Evolutionary conservation across 2,797 vertebrate species (phyloP), one percentile per base, ranked within the genome.

Genomic region (Gallinago solitaria): DNA sequence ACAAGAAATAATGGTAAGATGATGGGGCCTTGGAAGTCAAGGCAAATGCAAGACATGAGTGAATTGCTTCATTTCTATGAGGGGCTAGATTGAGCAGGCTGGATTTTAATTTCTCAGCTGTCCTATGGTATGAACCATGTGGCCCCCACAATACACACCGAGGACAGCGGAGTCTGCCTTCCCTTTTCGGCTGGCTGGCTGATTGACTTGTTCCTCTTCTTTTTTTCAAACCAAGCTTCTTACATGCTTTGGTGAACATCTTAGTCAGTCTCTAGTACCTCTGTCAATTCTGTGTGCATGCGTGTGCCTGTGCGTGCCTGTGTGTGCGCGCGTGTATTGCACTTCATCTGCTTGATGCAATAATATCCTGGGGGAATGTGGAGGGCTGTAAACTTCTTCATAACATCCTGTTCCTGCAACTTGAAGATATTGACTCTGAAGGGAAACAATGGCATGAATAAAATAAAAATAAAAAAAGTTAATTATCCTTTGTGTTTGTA

Each of bases 401-500:
- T 94, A 97, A 96, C 97, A 91, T 95, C 95, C 79, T 82, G 89
- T 95, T 97, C 96, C 98, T 98, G 98, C 97, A 97, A 98, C 97
- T 91, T 83, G 91, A 92, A 98, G 98, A 98, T 98, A 98, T 97
- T 97, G 98, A 97, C 97, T 98, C 96, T 19, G 89, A 95, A 97
- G 97, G 96, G 97, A 98, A 98, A 98, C 98, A 98, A 98, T 98
- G 97, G 97, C 98, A 97, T 95, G 98, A 98, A 98, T 98, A 98
- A 98, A 98, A 98, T 98, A 98, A 98, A 98, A 98, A 98, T 98
- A 98, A 98, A 97, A 98, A 98, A 98, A 98, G 97, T 98, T 98
- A 98, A 98, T 98, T 98, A 98, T 98, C 98, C 98, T 98, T 98
- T 98, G 98, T 98, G 98, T 98, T 98, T 98, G 98, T 98, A 98